A percentile compares a stretch with the other conserved stretches of the same genome.
These are phyloP conservation scores for Nyctalus aviator DNA, from an alignment of 2,797 vertebrate genomes.

Conservation along the genomic window DNA sequence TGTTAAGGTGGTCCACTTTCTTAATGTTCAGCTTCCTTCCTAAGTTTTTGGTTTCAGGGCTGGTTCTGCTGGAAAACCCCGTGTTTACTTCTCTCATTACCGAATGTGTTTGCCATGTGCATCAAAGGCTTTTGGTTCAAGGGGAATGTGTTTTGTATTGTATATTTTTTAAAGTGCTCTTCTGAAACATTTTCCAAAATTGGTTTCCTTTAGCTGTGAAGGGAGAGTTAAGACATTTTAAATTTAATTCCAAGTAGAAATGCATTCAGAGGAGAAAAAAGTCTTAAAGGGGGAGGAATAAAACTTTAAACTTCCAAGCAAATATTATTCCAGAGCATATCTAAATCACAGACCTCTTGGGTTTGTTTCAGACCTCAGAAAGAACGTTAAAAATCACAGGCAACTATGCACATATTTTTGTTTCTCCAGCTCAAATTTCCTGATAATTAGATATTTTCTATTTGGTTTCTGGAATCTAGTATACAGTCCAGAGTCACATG, in stretches of 20 bases:
- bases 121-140: conserved; percentile 56
- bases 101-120: neutral
- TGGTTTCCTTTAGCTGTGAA: conserved; percentile 61
- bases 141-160: conserved; percentile 60
- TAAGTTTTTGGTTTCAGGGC: conserved; percentile 77
- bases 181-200: conserved; percentile 67
- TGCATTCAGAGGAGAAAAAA: neutral
- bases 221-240: conserved; percentile 52
- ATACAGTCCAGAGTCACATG: neutral
- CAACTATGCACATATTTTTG: conserved; percentile 62
- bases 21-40: conserved; percentile 77
- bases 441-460: conserved; percentile 76
- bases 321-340: conserved; percentile 56
- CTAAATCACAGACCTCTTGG: conserved; percentile 59
- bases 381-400: conserved; percentile 72
- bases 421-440: conserved; percentile 60
- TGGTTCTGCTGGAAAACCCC: conserved; percentile 55
- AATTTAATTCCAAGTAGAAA: conserved; percentile 63
- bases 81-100: conserved; percentile 75
- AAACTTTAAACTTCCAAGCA: conserved; percentile 59
- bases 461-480: conserved; percentile 32
- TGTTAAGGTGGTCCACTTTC: conserved; percentile 68
- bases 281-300: neutral
- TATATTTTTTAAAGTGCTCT: conserved; percentile 57
- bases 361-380: conserved; percentile 71